A percentile compares a stretch with the other conserved stretches of the same genome.
phyloP scores from a whole-genome alignment of 1,140 invertebrate species.

The Drosophila pruinosa region DNA sequence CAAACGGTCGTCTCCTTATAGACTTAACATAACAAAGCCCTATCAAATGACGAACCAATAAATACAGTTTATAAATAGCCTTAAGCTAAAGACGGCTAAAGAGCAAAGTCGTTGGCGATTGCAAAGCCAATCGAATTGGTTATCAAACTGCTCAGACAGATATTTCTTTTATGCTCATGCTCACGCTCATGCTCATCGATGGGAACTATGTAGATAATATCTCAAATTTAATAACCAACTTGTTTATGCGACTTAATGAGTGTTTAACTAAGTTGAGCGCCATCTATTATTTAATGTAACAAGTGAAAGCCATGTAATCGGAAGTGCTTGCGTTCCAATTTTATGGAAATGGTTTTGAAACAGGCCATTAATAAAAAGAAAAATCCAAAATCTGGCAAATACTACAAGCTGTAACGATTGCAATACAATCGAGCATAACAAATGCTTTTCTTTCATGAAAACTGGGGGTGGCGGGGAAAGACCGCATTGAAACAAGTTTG shows the following conservation, averaged over 20 bases:
- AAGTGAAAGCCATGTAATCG: not conserved
- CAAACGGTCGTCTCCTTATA: constrained; percentile 35
- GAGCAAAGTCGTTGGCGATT: constrained; percentile 42
- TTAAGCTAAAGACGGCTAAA: constrained; percentile 33
- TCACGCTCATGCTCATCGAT: not conserved
- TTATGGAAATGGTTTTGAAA: not conserved
- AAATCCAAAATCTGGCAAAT: constrained; percentile 8
- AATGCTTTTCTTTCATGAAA: constrained; percentile 54
- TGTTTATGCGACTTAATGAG: not conserved
- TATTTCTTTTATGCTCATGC: not conserved
- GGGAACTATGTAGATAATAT: not conserved
- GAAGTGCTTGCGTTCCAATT: not conserved
- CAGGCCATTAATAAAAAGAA: constrained; percentile 9
- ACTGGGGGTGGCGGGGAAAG: not conserved
- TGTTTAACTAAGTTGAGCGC: not conserved
- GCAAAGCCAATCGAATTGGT: not conserved
- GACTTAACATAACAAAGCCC: constrained; percentile 62
- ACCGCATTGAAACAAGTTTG: constrained; percentile 63
- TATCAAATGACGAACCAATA: constrained; percentile 56
- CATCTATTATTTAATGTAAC: not conserved
- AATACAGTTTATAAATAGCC: constrained; percentile 57
- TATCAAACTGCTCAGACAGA: not conserved
- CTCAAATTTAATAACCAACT: not conserved
- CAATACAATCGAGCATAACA: constrained; percentile 24
- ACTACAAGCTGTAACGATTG: constrained; percentile 33